Base-by-base conservation (phyloP, 2,888 invertebrate species). In the Agriopis aurantiaria region DNA sequence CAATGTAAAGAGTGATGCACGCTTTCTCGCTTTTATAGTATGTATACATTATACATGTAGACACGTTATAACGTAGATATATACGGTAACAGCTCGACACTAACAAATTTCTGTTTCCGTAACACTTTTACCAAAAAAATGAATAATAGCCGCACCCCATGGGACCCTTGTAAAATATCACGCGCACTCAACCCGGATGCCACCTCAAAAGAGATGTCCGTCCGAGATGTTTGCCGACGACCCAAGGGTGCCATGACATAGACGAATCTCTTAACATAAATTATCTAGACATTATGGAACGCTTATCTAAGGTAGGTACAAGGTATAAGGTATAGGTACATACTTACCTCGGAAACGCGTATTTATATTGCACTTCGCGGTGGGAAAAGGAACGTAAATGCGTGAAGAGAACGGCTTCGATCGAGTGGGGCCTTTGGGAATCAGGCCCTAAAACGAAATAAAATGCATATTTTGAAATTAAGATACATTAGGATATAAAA, bases 131-230 rank as follows among this genome's bases (percentile, higher is more conserved):
- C 53, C 33, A 46, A 53, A 61, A 60, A 69, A 49, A 67, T 66
- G 65, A 66, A 55, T 66, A 65, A 69, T 65, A 40, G 56, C 45
- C 45, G 5, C 1, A 49, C 48, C 66, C 65, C 56, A 71, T 59
- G 66, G 59, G 70, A 43, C 40, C 43, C 62, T 59, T 57, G 59
- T 63, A 66, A 71, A 71, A 67, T 71, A 71, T 71, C 49, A 56
- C 69, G 57, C 56, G 9, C 46, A 48, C 56, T 53, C 59, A 62
- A 46, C 49, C 65, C 62, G 66, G 66, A 62, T 59, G 66, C 66
- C 53, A n/a, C 56, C 65, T 65, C 65, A 49, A 55, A 56, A 55
- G 65, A 61, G 61, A 62, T 17, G 65, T 53, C 69, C 65, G 55
- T 23, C 48, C 41, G 43, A 62, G 64, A 59, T 60, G 56, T 65